Percentiles rank a stretch among this genome's conserved stretches.
These are phyloP conservation scores for Apus apus DNA, from an alignment of 2,113 vertebrate genomes.

Conservation along the genomic window DNA sequence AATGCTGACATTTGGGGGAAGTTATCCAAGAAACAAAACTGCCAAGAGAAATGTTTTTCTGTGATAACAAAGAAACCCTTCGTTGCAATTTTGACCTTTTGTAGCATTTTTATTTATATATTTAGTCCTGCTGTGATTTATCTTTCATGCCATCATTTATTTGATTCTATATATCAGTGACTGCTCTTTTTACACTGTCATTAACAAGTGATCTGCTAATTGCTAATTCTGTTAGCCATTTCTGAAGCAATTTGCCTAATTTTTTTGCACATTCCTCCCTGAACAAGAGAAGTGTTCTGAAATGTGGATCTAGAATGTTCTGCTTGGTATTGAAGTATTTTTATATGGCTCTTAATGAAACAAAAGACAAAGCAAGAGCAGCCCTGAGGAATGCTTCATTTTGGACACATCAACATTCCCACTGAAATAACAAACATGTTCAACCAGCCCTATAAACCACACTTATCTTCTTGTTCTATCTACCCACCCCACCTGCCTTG, in stretches of 20 bases:
- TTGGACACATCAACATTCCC: slow-evolving; percentile 29
- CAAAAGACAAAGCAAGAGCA: neutral
- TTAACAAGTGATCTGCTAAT: slow-evolving; percentile 33
- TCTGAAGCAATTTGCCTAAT: neutral
- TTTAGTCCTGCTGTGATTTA: slow-evolving; percentile 27
- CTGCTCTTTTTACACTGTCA: slow-evolving; percentile 24
- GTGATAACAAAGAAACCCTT: neutral
- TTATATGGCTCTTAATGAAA: neutral
- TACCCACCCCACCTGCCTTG: neutral
- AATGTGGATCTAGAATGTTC: neutral
- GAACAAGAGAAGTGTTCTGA: neutral
- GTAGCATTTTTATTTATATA: slow-evolving; percentile 2
- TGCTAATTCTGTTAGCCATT: neutral
- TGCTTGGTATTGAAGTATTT: neutral
- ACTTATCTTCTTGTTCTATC: neutral
- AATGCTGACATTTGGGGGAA: neutral
- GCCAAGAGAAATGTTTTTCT: slow-evolving; percentile 41
- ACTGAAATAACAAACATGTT: slow-evolving; percentile 36
- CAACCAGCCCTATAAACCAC: neutral
- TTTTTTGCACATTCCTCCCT: neutral
- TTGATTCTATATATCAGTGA: neutral
- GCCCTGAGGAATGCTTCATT: slow-evolving; percentile 41
- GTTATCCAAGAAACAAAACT: neutral
- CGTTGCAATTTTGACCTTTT: slow-evolving; percentile 13
- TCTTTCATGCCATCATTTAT: slow-evolving; percentile 52